A percentile compares a stretch with the other conserved stretches of the same genome.
Conservation (phyloP, 2,113 vertebrate genomes). For the Pseudorhombus dupliciocellatus region DNA sequence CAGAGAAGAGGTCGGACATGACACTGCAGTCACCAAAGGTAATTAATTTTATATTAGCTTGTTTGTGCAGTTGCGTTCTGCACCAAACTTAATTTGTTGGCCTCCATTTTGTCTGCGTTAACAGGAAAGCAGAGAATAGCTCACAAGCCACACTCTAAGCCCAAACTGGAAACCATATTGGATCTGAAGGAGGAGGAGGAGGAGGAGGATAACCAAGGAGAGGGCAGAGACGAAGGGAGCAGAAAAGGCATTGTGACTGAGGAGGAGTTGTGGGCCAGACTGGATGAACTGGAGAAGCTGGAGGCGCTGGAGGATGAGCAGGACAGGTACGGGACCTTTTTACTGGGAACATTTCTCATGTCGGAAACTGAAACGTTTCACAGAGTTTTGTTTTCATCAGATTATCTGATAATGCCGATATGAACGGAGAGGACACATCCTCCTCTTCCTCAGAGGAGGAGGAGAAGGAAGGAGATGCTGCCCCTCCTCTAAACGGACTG, state of each 20-base stretch:
- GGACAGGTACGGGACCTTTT: conserved; percentile 78
- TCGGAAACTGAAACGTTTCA: conserved; percentile 28
- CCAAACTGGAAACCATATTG: conserved; percentile 83
- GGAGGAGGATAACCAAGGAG: conserved; percentile 66
- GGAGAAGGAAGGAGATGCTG: conserved; percentile 82
- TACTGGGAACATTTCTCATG: neutral
- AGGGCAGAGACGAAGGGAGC: conserved; percentile 49
- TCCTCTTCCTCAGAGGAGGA: conserved; percentile 92
- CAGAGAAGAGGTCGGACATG: conserved; percentile 86
- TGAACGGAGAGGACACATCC: conserved; percentile 83
- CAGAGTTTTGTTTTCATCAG: conserved; percentile 55
- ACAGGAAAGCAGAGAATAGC: conserved; percentile 88
- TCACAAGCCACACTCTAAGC: conserved; percentile 91
- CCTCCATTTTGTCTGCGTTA: conserved; percentile 4
- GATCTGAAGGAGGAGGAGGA: conserved; percentile 72
- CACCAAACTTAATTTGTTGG: neutral
- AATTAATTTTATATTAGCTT: neutral
- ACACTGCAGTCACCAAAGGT: conserved; percentile 83
- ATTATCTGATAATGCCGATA: conserved; percentile 76
- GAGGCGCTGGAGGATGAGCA: conserved; percentile 88
- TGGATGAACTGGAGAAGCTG: conserved; percentile 91
- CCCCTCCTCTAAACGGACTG: conserved; percentile 68
- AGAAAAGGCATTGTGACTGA: conserved; percentile 78
- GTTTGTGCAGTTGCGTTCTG: neutral
- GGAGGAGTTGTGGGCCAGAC: conserved; percentile 89